phyloP scores from a whole-genome alignment of 2,797 vertebrate genomes.

The Numenius phaeopus region DNA sequence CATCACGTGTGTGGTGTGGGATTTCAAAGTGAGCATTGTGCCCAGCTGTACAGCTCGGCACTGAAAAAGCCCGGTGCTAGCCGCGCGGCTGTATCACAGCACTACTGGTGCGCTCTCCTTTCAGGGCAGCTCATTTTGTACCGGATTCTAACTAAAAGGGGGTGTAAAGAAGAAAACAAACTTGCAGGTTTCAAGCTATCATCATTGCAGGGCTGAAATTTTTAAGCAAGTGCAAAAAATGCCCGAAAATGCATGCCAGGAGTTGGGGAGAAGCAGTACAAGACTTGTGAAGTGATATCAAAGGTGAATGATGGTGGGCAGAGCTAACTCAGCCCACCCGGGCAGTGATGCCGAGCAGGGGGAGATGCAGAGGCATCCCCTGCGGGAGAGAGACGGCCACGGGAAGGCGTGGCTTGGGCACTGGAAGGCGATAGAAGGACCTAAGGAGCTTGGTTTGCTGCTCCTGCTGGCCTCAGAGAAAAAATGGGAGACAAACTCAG shows the following conservation, averaged over 20 bases:
- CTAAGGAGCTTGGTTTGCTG: not conserved
- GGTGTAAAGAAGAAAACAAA: not conserved
- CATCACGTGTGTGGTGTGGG: constrained; percentile 23
- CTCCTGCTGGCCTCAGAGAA: not conserved
- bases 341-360: not conserved
- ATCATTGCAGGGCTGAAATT: not conserved
- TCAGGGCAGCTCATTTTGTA: not conserved
- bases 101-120: not conserved
- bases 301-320: not conserved
- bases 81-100: not conserved
- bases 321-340: not conserved
- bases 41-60: constrained; percentile 20
- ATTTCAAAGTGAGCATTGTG: constrained; percentile 42
- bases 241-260: not conserved
- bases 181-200: rapidly evolving
- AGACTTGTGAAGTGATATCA: not conserved
- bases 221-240: not conserved
- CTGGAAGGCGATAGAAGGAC: not conserved
- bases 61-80: not conserved
- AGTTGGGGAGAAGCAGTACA: not conserved
- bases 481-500: not conserved
- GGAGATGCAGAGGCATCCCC: not conserved
- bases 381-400: rapidly evolving
- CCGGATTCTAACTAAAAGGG: not conserved
- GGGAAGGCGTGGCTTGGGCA: not conserved